phyloP scores from a whole-genome alignment of 1,140 invertebrate genomes.

The Drosophila lowei region DNA sequence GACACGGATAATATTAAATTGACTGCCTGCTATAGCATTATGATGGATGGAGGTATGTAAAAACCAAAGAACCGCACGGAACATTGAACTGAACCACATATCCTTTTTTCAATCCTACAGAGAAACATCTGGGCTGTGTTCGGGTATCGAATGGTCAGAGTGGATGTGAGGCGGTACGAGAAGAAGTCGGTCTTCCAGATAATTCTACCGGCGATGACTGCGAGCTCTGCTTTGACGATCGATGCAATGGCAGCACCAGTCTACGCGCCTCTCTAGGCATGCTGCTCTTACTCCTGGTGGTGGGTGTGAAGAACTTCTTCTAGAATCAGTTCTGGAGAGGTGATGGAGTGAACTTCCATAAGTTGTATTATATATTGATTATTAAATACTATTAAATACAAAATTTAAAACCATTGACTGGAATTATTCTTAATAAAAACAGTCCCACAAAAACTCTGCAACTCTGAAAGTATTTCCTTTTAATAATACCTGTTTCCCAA shows the following conservation, averaged over 20 bases:
- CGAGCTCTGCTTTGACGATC: conserved; percentile 47
- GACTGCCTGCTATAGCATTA: conserved; percentile 64
- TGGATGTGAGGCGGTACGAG: conserved; percentile 55
- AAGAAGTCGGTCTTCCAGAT: conserved; percentile 3
- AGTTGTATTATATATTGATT: conserved; percentile 43
- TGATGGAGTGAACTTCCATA: background rate
- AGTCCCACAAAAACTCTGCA: too few relatives aligned
- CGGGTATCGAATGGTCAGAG: conserved; percentile 25
- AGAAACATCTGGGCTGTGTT: conserved; percentile 57
- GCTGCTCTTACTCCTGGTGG: conserved; percentile 45
- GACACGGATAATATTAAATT: conserved; percentile 13
- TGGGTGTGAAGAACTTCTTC: conserved; percentile 43
- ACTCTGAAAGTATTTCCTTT: background rate
- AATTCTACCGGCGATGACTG: conserved; percentile 41
- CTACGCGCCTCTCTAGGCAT: conserved; percentile 50
- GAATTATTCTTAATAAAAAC: background rate
- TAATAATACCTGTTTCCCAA: too few relatives aligned
- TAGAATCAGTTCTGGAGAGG: background rate
- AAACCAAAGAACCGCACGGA: background rate
- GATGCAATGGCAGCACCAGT: conserved; percentile 64
- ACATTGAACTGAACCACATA: background rate
- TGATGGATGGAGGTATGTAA: conserved; percentile 45
- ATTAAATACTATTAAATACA: conserved; percentile 40
- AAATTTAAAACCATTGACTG: conserved; percentile 13
- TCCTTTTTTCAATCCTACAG: conserved; percentile 12